These are phyloP conservation scores for Diabrotica virgifera DNA, from an alignment of 1,140 invertebrate genomes.

Conservation along the genomic window DNA sequence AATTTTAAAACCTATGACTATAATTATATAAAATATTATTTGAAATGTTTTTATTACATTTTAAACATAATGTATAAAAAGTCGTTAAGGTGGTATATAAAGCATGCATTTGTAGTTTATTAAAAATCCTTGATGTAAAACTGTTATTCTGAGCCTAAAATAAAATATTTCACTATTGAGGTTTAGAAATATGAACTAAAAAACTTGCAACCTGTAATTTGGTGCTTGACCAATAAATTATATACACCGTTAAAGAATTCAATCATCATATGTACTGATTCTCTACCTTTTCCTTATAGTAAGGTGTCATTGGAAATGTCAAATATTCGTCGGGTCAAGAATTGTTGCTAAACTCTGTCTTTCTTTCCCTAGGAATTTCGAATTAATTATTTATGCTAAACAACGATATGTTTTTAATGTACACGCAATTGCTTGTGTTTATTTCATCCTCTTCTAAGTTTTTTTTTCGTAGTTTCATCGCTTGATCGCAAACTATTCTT, in stretches of 20 bases:
- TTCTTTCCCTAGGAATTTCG: too few relatives aligned
- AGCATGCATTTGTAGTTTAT: too few relatives aligned
- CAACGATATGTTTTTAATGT: background rate
- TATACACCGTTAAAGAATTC: background rate
- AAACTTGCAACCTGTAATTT: too few relatives aligned
- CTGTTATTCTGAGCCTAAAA: too few relatives aligned
- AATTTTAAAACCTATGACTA: too few relatives aligned
- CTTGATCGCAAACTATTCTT: background rate
- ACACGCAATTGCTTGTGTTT: background rate
- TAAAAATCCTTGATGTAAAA: too few relatives aligned
- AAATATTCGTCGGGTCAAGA: background rate
- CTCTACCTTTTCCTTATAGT: slow-evolving; percentile 50
- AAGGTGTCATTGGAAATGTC: slow-evolving; percentile 53
- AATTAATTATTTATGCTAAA: background rate
- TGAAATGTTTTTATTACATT: too few relatives aligned
- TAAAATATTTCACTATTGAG: too few relatives aligned
- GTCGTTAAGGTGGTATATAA: too few relatives aligned
- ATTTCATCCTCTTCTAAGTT: background rate
- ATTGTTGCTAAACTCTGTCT: background rate
- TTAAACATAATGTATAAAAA: too few relatives aligned
- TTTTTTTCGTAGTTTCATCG: background rate
- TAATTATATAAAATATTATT: too few relatives aligned
- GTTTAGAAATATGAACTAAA: too few relatives aligned
- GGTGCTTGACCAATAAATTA: background rate
- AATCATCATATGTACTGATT: background rate